These are phyloP conservation scores for Pedetes capensis DNA, from an alignment of 2,113 vertebrate species.

Conservation along the genomic window DNA sequence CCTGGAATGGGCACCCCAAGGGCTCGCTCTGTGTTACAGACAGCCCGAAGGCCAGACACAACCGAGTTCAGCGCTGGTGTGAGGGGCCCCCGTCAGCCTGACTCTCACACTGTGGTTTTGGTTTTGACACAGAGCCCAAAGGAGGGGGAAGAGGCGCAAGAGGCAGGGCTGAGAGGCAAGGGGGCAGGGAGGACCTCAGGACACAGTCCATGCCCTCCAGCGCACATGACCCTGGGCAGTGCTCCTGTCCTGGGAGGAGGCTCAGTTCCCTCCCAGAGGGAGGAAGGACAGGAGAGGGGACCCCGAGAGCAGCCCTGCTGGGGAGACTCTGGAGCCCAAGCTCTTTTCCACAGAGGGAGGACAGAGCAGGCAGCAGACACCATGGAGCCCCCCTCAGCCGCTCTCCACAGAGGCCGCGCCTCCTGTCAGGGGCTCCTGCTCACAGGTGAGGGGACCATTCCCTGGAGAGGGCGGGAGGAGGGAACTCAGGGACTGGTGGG, in stretches of 20 bases:
- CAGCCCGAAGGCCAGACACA: no score
- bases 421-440: neutral
- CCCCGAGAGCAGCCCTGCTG: accelerated
- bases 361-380: neutral
- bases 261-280: neutral
- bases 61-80: no score
- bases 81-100: no score
- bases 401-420: neutral
- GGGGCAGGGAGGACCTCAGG: neutral
- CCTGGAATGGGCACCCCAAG: no score
- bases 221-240: neutral
- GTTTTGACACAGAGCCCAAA: neutral
- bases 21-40: no score
- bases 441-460: neutral
- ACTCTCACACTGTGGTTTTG: no score
- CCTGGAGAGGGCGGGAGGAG: neutral
- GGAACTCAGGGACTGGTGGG: neutral
- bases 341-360: neutral
- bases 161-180: no score
- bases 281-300: neutral
- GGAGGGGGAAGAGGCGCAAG: neutral
- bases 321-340: neutral
- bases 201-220: no score
- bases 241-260: no score
- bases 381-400: neutral